Evolutionary conservation across 2,113 vertebrate species (phyloP).

Genomic region (Bubo bubo): DNA sequence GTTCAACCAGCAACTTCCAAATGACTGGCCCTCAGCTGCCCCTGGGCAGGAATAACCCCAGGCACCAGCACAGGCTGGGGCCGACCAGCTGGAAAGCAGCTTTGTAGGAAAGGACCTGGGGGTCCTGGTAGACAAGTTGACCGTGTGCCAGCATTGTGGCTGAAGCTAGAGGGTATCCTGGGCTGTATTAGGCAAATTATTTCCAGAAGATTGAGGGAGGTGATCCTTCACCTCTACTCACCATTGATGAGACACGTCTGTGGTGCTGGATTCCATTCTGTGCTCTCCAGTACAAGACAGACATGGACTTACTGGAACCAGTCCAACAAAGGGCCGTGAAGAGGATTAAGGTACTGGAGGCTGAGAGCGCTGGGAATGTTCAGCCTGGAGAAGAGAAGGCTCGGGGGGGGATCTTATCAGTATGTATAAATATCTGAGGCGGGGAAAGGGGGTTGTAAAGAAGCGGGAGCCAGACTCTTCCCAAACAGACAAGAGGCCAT

Average conservation of each 20-base stretch:
- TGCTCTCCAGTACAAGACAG: background rate
- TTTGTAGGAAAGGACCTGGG: background rate
- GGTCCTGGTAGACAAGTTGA: background rate
- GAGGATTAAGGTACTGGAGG: background rate
- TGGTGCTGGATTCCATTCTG: background rate
- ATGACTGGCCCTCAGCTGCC: background rate
- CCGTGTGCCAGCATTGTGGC: accelerated
- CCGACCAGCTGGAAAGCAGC: background rate
- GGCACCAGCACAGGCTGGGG: background rate
- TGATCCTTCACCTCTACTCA: background rate
- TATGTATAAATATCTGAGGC: background rate
- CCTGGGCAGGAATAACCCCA: background rate
- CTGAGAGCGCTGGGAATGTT: background rate
- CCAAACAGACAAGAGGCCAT: background rate
- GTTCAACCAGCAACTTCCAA: background rate
- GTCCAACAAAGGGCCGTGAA: background rate
- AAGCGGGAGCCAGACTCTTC: background rate
- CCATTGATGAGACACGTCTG: accelerated
- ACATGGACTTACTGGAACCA: background rate
- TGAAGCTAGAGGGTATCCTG: too few relatives aligned
- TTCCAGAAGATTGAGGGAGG: background rate
- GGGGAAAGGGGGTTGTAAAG: background rate
- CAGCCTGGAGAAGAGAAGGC: background rate
- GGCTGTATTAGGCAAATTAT: background rate
- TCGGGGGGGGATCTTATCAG: background rate